phyloP scores from a whole-genome alignment of 2,113 vertebrate species.

The Martes martes region DNA sequence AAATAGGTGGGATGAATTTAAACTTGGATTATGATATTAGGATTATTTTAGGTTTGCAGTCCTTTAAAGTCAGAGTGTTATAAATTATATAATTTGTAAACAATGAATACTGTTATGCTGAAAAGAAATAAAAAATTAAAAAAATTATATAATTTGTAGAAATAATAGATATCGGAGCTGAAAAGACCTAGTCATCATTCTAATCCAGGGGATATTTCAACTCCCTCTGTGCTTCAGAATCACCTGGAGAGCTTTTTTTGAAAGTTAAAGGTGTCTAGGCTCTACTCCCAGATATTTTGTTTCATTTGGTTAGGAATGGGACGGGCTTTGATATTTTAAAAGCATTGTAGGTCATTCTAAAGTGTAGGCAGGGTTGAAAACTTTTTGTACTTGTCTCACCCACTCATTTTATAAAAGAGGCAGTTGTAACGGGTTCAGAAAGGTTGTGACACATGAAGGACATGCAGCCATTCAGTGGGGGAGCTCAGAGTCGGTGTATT shows the following conservation, averaged over 20 bases:
- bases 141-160: neutral
- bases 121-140: no score
- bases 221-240: neutral
- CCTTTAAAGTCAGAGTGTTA: neutral
- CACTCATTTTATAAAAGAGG: neutral
- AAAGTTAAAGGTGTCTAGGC: neutral
- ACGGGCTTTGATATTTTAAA: neutral
- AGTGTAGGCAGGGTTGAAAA: neutral
- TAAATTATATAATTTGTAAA: neutral
- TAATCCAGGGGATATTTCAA: neutral
- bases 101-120: no score
- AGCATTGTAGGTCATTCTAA: neutral
- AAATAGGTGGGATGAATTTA: constrained; percentile 9
- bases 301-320: neutral
- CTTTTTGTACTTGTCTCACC: neutral
- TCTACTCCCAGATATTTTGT: neutral
- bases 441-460: neutral
- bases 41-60: neutral
- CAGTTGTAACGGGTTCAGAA: neutral
- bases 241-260: neutral
- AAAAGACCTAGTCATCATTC: neutral
- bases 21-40: neutral
- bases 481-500: neutral
- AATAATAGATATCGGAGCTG: neutral
- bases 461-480: neutral